Evolutionary conservation across 2,888 invertebrate species (phyloP).

Genomic region (Lucinisca nassula): DNA sequence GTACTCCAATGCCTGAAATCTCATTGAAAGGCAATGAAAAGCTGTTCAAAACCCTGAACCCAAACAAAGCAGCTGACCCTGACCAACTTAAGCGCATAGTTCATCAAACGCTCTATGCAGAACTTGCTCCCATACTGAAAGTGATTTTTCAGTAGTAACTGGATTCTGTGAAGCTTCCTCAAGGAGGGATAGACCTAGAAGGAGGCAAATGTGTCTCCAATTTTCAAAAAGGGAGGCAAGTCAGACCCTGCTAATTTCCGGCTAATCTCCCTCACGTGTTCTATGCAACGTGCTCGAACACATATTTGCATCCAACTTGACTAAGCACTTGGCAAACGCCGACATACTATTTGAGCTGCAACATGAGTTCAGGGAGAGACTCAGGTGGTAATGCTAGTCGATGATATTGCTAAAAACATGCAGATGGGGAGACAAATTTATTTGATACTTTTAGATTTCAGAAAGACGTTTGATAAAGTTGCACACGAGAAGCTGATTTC

Average conservation of each 20-base stretch:
- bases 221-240: background rate
- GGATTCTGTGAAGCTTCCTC: background rate
- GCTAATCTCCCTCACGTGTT: conserved; percentile 31
- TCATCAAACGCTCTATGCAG: background rate
- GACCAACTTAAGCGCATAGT: background rate
- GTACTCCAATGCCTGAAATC: too few species aligned
- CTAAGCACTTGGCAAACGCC: too few species aligned
- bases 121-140: background rate
- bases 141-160: background rate
- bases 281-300: conserved; percentile 32
- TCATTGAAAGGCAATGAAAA: too few species aligned
- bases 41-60: too few species aligned
- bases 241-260: background rate
- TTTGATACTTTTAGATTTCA: conserved; percentile 29
- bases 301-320: conserved; percentile 25
- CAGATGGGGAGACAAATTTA: conserved; percentile 16
- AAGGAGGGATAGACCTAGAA: too few species aligned
- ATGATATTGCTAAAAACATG: conserved; percentile 23
- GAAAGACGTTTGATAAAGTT: conserved; percentile 28
- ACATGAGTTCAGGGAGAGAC: background rate
- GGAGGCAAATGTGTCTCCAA: background rate
- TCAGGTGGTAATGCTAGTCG: conserved; percentile 5
- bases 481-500: too few species aligned
- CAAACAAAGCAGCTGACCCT: background rate
- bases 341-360: conserved; percentile 27